A percentile compares a stretch with the other conserved stretches of the same genome.
phyloP scores from a whole-genome alignment of 2,888 invertebrate species.

The Chromoteleia sp. region DNA sequence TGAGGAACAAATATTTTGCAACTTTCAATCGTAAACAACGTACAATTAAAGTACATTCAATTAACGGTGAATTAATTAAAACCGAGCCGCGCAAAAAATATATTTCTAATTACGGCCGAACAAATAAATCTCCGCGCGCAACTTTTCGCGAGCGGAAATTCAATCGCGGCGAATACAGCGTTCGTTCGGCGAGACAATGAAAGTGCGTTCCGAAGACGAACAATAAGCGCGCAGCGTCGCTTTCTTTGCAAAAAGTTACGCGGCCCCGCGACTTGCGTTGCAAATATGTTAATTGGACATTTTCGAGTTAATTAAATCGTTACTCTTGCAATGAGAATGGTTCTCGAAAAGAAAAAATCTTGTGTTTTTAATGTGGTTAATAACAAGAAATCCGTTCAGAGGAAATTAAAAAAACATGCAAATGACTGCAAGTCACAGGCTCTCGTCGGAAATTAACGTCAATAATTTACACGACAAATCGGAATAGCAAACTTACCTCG shows the following conservation, averaged over 20 bases:
- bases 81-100: slow-evolving; percentile 50
- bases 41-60: slow-evolving; percentile 55
- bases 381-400: too few species aligned
- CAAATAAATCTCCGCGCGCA: slow-evolving; percentile 61
- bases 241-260: slow-evolving; percentile 67
- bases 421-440: too few species aligned
- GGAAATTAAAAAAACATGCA: too few species aligned
- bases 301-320: slow-evolving; percentile 66
- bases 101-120: slow-evolving; percentile 62
- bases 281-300: slow-evolving; percentile 65
- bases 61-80: slow-evolving; percentile 62
- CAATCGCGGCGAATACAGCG: slow-evolving; percentile 59
- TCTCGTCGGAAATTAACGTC: too few species aligned
- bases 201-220: slow-evolving; percentile 68
- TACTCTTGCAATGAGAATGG: slow-evolving; percentile 25
- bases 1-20: background rate
- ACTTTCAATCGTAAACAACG: background rate
- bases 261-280: slow-evolving; percentile 41
- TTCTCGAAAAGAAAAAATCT: background rate
- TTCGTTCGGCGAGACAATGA: slow-evolving; percentile 58
- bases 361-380: background rate
- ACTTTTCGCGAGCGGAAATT: slow-evolving; percentile 69
- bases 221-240: slow-evolving; percentile 57
- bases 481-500: too few species aligned
- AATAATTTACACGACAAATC: too few species aligned